Evolutionary conservation across 2,888 invertebrate species (phyloP).

Genomic region (Archips crataeganus): DNA sequence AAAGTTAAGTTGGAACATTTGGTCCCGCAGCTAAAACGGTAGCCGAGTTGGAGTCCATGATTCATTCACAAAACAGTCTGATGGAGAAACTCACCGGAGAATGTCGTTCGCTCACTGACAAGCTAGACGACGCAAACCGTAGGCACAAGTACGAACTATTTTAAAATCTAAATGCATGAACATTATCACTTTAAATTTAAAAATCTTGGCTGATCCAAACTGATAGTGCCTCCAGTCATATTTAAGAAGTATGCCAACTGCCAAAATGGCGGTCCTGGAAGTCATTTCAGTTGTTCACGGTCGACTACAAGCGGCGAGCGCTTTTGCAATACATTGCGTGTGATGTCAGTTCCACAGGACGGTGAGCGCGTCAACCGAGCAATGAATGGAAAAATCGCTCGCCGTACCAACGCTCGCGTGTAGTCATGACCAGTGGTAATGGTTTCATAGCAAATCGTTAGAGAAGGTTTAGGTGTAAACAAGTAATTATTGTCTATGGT

Average conservation of each 20-base stretch:
- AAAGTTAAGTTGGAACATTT: conserved; percentile 81
- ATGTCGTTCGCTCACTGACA: conserved; percentile 95
- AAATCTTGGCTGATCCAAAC: conserved; percentile 17
- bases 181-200: conserved; percentile 48
- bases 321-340: too few species aligned
- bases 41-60: conserved; percentile 95
- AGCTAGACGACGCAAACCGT: conserved; percentile 94
- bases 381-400: too few species aligned
- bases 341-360: too few species aligned
- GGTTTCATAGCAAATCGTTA: too few species aligned
- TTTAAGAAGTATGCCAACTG: not conserved
- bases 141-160: conserved; percentile 93
- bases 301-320: too few species aligned
- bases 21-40: conserved; percentile 93
- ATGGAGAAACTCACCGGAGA: conserved; percentile 96
- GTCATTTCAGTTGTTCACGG: too few species aligned
- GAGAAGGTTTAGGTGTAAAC: too few species aligned
- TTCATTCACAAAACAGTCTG: conserved; percentile 96
- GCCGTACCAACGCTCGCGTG: too few species aligned
- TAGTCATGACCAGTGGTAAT: too few species aligned
- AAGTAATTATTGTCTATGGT: not conserved
- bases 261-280: too few species aligned
- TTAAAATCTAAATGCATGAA: conserved; percentile 73
- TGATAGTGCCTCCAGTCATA: conserved; percentile 8
- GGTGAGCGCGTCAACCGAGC: too few species aligned